Evolutionary conservation across 2,113 vertebrate genomes (phyloP).

Genomic region (human): GRCh38 chr2:45286001-45286500

Average conservation of each 20-base stretch:
- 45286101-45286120: slow-evolving; percentile 73
- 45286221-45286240: slow-evolving; percentile 45
- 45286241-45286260: slow-evolving; percentile 52
- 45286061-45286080: slow-evolving; percentile 45
- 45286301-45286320: slow-evolving; percentile 72
- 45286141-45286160: slow-evolving; percentile 50
- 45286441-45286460: slow-evolving; percentile 26
- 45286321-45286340: slow-evolving; percentile 74
- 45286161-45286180: slow-evolving; percentile 65
- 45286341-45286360: slow-evolving; percentile 73
- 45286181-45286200: slow-evolving; percentile 48
- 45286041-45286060: slow-evolving; percentile 60
- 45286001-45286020: not conserved
- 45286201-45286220: slow-evolving; percentile 25
- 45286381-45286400: slow-evolving; percentile 54
- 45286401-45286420: slow-evolving; percentile 40
- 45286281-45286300: slow-evolving; percentile 74
- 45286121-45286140: slow-evolving; percentile 48
- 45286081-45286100: slow-evolving; percentile 58
- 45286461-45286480: not conserved
- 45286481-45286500: not conserved
- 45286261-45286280: slow-evolving; percentile 51
- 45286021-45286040: not conserved
- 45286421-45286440: not conserved
- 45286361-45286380: slow-evolving; percentile 55